Evolutionary conservation across 2,797 vertebrate species (phyloP).

Genomic region (Knipowitschia caucasica): DNA sequence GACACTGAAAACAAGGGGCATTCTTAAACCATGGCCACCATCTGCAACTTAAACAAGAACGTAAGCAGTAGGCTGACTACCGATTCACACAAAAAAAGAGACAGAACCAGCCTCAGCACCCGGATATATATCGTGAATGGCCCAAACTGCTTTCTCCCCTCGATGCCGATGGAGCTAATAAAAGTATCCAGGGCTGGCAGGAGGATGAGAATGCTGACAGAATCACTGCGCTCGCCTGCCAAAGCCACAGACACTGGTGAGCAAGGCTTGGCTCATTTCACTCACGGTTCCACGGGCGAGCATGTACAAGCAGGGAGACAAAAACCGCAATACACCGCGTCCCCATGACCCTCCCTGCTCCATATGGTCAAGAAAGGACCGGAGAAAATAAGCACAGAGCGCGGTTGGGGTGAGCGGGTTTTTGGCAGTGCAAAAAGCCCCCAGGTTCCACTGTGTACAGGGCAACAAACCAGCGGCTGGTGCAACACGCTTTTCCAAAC

Average conservation of each 20-base stretch:
- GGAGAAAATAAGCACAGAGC: slow-evolving; percentile 66
- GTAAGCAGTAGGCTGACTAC: not conserved
- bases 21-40: no score
- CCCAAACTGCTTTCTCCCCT: slow-evolving; percentile 41
- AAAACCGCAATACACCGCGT: slow-evolving; percentile 64
- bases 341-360: slow-evolving; percentile 67
- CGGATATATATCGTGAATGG: slow-evolving; percentile 41
- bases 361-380: slow-evolving; percentile 68
- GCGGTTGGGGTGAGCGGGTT: slow-evolving; percentile 64
- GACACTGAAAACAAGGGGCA: no score
- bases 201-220: slow-evolving; percentile 67
- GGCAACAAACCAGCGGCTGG: slow-evolving; percentile 46
- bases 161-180: slow-evolving; percentile 59
- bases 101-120: slow-evolving; percentile 26
- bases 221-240: slow-evolving; percentile 55
- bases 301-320: slow-evolving; percentile 39
- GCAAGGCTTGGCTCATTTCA: slow-evolving; percentile 58
- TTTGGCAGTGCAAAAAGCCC: slow-evolving; percentile 60
- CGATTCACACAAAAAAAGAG: slow-evolving; percentile 11
- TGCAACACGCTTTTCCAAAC: slow-evolving; percentile 46
- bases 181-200: slow-evolving; percentile 59
- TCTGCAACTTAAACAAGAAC: no score
- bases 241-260: slow-evolving; percentile 57
- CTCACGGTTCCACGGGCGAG: slow-evolving; percentile 38
- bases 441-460: slow-evolving; percentile 52